Evolutionary conservation across 2,113 vertebrate genomes (phyloP), one percentile per base, ranked within the genome.

Genomic region (Saiga tatarica): DNA sequence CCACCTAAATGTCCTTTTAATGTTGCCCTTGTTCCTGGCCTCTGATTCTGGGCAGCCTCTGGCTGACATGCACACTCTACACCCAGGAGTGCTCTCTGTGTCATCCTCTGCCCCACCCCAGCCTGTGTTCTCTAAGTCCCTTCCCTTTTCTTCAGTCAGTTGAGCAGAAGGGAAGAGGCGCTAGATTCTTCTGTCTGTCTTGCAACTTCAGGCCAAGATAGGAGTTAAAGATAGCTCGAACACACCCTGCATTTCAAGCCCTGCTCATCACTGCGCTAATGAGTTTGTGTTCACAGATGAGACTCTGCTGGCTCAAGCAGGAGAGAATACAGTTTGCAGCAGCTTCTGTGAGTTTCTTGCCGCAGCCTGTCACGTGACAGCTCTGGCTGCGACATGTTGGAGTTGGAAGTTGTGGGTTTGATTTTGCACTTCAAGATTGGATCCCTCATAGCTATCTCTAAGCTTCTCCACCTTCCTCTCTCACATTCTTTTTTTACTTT

Each of bases 221-320:
- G 52, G 47, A 79, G 74, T 25, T 33, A 50, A 86, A 59, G 89
- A 60, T 0, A 84, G 57, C 76, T 10, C 1, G 1, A 5, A 16
- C 12, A 0, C 50, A 36, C 16, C 19, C 17, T 12, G 84, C 87
- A 9, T 57, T 92, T 30, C 92, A 87, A 67, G 89, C 10, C 55
- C 36, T 28, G 50, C 98, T 95, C 87, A n/a, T 89, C 97, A 57
- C 91, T 92, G 60, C 62, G 7, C 92, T 96, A 91, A 97, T 30
- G 95, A 71, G 81, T 71, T 33, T 23, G 12, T 52, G 30, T 52
- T 79, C 81, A 1, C 88, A 87, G 95, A 11, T 13, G 67, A 89
- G 67, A 30, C 88, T 12, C 0, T 86, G 85, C 92, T 95, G 95
- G 96, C 97, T 19, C 13, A 93, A 85, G 95, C 50, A 0, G 3